Evolutionary conservation across 2,797 vertebrate genomes (phyloP).

Genomic region (Lepus townsendii): DNA sequence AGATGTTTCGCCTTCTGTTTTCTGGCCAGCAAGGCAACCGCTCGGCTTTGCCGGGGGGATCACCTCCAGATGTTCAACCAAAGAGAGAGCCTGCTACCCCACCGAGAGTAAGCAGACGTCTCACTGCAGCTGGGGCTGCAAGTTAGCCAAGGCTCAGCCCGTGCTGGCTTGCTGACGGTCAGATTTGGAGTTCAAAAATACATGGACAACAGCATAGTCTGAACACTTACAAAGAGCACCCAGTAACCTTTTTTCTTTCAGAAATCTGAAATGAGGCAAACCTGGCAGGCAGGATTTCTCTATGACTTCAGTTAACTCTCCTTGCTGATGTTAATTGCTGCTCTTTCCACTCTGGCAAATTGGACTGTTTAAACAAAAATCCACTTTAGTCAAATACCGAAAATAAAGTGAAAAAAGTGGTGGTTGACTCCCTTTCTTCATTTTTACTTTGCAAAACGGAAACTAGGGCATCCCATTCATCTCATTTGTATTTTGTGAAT

Average conservation of each 20-base stretch:
- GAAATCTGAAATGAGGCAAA: slow-evolving; percentile 57
- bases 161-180: slow-evolving; percentile 38
- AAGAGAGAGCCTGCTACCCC: slow-evolving; percentile 69
- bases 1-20: slow-evolving; percentile 87
- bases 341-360: slow-evolving; percentile 73
- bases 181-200: slow-evolving; percentile 57
- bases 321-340: slow-evolving; percentile 67
- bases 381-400: slow-evolving; percentile 59
- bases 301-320: slow-evolving; percentile 57
- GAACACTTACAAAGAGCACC: slow-evolving; percentile 23
- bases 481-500: background rate
- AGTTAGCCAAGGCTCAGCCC: slow-evolving; percentile 42
- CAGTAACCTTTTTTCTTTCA: slow-evolving; percentile 33
- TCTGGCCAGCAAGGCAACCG: slow-evolving; percentile 81
- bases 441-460: background rate
- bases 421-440: slow-evolving; percentile 23
- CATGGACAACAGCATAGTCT: background rate
- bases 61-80: slow-evolving; percentile 80
- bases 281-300: slow-evolving; percentile 58
- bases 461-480: background rate
- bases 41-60: slow-evolving; percentile 78
- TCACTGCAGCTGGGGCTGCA: slow-evolving; percentile 66
- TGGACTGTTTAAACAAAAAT: slow-evolving; percentile 69
- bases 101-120: slow-evolving; percentile 67
- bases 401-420: slow-evolving; percentile 26